Conservation (phyloP, 2,797 vertebrate species). For the Phrynocephalus vlangalii region DNA sequence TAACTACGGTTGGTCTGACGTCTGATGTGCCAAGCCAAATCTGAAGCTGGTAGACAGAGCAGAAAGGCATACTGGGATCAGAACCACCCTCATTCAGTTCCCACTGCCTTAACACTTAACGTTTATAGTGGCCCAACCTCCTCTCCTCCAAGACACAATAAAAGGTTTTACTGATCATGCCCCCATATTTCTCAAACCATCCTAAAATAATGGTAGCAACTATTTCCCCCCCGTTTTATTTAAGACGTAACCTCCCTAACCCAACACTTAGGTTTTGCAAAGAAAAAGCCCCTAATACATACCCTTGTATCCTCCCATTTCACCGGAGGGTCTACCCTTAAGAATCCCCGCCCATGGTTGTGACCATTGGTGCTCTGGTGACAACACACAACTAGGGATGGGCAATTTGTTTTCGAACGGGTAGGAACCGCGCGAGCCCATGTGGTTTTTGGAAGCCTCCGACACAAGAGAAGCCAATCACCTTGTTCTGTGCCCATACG, state of each 20-base stretch:
- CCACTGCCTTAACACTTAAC: neutral
- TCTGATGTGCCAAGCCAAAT: neutral
- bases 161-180: neutral
- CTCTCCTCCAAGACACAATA: neutral
- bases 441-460: too few relatives aligned
- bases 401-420: too few relatives aligned
- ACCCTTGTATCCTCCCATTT: neutral
- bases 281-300: too few relatives aligned
- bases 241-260: too few relatives aligned
- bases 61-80: neutral
- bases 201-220: neutral
- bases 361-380: neutral
- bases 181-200: neutral
- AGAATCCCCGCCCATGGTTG: neutral
- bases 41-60: neutral
- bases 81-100: neutral
- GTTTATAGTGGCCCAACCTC: neutral
- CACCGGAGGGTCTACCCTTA: neutral
- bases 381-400: neutral
- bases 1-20: neutral
- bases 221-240: too few relatives aligned
- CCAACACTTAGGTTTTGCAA: too few relatives aligned
- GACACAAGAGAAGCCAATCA: too few relatives aligned
- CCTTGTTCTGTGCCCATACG: too few relatives aligned
- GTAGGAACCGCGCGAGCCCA: too few relatives aligned